These are phyloP conservation scores for Desmophyllum pertusum DNA, from an alignment of 92 coral and sea anemone species.

Conservation along the genomic window DNA sequence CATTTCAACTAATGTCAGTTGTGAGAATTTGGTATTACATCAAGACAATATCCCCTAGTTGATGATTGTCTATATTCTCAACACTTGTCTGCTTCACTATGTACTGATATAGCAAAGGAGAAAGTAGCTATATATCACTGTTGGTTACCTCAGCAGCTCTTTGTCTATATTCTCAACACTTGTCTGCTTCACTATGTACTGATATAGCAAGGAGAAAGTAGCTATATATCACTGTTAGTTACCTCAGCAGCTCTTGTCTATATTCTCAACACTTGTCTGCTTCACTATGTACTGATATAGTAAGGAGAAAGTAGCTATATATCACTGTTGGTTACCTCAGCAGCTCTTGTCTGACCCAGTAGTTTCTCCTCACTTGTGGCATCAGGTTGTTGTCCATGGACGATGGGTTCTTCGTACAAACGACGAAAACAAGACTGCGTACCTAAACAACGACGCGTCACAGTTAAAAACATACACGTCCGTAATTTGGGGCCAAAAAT, in stretches of 20 bases:
- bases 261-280: not conserved
- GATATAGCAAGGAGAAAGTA: too few species aligned
- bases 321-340: conserved; percentile 65
- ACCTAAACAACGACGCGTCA: conserved; percentile 47
- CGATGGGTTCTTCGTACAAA: conserved; percentile 94
- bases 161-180: too few species aligned
- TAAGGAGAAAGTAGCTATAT: not conserved
- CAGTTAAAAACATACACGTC: too few species aligned
- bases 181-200: too few species aligned
- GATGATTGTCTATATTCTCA: not conserved
- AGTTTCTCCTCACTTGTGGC: conserved; percentile 83
- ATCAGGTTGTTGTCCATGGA: conserved; percentile 94
- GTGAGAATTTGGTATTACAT: not conserved
- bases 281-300: not conserved
- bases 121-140: too few species aligned
- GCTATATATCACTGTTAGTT: too few species aligned
- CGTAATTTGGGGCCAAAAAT: too few species aligned
- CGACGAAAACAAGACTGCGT: conserved; percentile 91
- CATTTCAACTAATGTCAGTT: too few species aligned
- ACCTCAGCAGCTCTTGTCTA: too few species aligned
- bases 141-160: too few species aligned
- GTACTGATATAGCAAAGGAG: too few species aligned
- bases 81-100: too few species aligned
- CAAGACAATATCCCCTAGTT: not conserved
- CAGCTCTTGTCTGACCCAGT: conserved; percentile 86